Percentiles rank a stretch among this genome's conserved stretches.
Evolutionary conservation across 2,888 invertebrate species (phyloP).

Genomic region (Congeria kusceri): DNA sequence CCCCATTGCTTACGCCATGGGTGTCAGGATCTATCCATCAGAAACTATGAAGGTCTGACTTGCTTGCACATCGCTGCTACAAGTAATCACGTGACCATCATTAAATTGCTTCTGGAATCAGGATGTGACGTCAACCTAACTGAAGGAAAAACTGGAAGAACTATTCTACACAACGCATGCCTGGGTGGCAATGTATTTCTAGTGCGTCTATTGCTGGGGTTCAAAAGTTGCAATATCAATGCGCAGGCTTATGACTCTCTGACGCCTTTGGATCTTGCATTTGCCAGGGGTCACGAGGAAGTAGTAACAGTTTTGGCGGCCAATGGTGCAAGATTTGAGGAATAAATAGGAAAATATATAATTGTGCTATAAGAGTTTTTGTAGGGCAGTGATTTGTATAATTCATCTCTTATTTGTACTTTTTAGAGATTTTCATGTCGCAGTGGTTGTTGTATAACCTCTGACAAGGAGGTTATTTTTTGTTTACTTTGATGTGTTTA

Average conservation of each 20-base stretch:
- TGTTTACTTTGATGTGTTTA: neutral
- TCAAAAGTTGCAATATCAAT: conserved; percentile 52
- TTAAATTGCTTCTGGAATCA: conserved; percentile 40
- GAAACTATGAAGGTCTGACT: conserved; percentile 53
- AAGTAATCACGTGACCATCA: conserved; percentile 31
- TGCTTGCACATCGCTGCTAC: conserved; percentile 45
- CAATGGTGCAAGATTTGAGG: conserved; percentile 41
- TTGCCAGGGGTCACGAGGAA: conserved; percentile 43
- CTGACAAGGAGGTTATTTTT: too few relatives aligned
- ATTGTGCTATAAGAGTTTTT: neutral
- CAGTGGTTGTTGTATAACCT: too few relatives aligned
- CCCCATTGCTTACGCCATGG: conserved; percentile 45
- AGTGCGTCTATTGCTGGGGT: conserved; percentile 34
- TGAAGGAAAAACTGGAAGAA: conserved; percentile 52
- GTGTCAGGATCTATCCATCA: conserved; percentile 38
- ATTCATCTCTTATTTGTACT: too few relatives aligned
- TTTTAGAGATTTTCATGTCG: too few relatives aligned
- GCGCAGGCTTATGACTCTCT: conserved; percentile 49
- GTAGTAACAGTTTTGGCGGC: conserved; percentile 44
- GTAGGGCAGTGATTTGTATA: too few relatives aligned
- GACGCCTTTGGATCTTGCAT: conserved; percentile 59
- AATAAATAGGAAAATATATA: neutral
- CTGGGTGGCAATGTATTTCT: conserved; percentile 29
- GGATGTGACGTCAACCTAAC: conserved; percentile 47
- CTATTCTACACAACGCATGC: conserved; percentile 48